Evolutionary conservation across 2,888 invertebrate genomes (phyloP).

Genomic region (Eustalomyia histrio): DNA sequence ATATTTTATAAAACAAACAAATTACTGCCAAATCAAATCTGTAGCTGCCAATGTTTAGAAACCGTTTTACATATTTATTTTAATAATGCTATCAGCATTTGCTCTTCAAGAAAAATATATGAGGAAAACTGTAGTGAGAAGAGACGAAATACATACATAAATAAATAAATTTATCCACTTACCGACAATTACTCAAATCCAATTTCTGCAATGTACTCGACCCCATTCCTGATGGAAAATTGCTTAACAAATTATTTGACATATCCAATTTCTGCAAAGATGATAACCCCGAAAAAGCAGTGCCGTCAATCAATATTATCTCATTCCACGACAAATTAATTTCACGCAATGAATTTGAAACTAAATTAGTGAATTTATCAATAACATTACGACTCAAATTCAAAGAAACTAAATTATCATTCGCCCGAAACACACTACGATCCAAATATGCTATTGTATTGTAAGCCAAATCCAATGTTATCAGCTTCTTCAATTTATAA

Average conservation of each 20-base stretch:
- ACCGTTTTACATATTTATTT: no score
- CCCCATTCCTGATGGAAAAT: slow-evolving; percentile 83
- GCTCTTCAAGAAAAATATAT: no score
- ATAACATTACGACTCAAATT: slow-evolving; percentile 85
- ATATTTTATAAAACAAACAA: no score
- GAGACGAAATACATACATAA: no score
- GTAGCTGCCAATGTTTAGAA: no score
- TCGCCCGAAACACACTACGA: slow-evolving; percentile 82
- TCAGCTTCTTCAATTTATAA: slow-evolving; percentile 81
- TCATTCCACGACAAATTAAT: slow-evolving; percentile 85
- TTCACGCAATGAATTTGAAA: slow-evolving; percentile 81
- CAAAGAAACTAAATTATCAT: slow-evolving; percentile 82
- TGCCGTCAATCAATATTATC: slow-evolving; percentile 81
- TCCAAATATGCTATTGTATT: slow-evolving; percentile 84
- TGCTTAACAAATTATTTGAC: slow-evolving; percentile 84
- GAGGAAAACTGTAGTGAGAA: no score
- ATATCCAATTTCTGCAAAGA: slow-evolving; percentile 83
- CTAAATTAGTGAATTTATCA: slow-evolving; percentile 82
- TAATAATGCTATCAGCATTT: no score
- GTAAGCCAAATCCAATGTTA: slow-evolving; percentile 84
- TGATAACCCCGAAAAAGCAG: slow-evolving; percentile 82
- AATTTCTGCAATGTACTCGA: slow-evolving; percentile 83
- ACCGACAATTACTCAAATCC: slow-evolving; percentile 80
- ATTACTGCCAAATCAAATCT: no score
- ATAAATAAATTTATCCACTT: slow-evolving; percentile 32